Evolutionary conservation across 2,888 invertebrate species (phyloP).

Genomic region (Agrilus mali): DNA sequence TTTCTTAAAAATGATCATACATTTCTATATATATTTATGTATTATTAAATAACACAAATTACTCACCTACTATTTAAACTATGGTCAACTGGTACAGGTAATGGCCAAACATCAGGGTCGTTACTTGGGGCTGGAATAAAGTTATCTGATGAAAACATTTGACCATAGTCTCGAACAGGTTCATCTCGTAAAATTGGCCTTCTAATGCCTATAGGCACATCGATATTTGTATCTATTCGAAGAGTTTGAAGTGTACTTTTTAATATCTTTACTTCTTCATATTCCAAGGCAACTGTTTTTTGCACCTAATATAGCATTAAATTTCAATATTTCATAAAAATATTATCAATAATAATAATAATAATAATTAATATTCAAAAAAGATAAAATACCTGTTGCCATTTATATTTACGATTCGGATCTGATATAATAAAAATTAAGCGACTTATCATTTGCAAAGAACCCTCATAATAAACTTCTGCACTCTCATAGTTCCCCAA

Average conservation of each 20-base stretch:
- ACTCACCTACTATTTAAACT: constrained; percentile 28
- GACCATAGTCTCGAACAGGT: constrained; percentile 57
- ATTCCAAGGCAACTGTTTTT: constrained; percentile 78
- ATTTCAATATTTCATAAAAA: too few relatives aligned
- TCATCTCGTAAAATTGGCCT: constrained; percentile 35
- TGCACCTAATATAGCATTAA: constrained; percentile 61
- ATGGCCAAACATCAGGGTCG: constrained; percentile 82
- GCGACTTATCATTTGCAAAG: constrained; percentile 81
- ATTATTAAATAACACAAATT: neutral
- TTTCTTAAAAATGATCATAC: constrained; percentile 16
- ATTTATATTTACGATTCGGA: constrained; percentile 70
- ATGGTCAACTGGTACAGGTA: constrained; percentile 67
- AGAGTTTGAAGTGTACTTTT: constrained; percentile 65
- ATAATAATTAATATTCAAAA: neutral
- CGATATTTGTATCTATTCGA: constrained; percentile 49
- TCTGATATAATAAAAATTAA: constrained; percentile 69
- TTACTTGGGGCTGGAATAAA: constrained; percentile 44
- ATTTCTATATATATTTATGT: constrained; percentile 1
- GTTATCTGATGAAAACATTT: constrained; percentile 56
- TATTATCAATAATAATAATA: neutral
- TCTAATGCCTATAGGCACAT: constrained; percentile 37
- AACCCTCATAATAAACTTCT: constrained; percentile 85
- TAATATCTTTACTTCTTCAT: constrained; percentile 78
- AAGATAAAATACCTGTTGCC: constrained; percentile 58
- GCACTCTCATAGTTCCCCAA: constrained; percentile 94